Base-by-base conservation (phyloP, 2,797 vertebrate genomes). In the Hafferia zeledoni region DNA sequence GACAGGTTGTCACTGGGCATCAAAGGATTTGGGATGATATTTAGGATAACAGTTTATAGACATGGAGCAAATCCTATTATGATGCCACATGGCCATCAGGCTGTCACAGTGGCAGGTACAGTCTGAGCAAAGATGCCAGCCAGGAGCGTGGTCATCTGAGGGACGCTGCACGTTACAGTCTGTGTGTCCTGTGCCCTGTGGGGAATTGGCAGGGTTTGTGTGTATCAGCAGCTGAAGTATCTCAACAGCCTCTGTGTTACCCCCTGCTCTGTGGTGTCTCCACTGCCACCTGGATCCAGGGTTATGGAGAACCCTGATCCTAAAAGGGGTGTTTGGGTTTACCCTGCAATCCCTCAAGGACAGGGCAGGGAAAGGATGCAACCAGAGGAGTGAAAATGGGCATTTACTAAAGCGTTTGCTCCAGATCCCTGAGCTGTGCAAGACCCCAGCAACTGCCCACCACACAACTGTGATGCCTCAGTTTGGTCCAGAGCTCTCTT, bases 21-120 rank as follows among this genome's bases (percentile, higher is more conserved):
- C 90, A 94, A 91, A 96, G 93, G 92, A 95, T 97, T 97, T 92
- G 91, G 92, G 91, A 74, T 93, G 95, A 94, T 96, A 95, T 97
- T 97, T 95, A 94, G 90, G 94, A 95, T 95, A 95, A 93, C 90
- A 96, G 93, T 97, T 96, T 95, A 95, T 83, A 96, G 93, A 97
- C 94, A 75, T 43, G 84, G 89, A 94, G 82, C 69, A 97, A 95
- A 97, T 97, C 93, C 95, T 95, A 97, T 97, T 97, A 97, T 70
- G 39, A 92, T 95, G 84, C 95, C 96, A 96, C 96, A 96, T 94
- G 94, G 94, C 81, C 63, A 0, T 92, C 91, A 95, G 93, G 90
- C 92, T 95, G 92, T 94, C 92, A 92, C 17, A 6, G 82, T 17
- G 90, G 78, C 92, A 96, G 94, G 93, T 91, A 77, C 67, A n/a